Evolutionary conservation across 1,140 invertebrate genomes (phyloP), one percentile per base, ranked within the genome.

Genomic region (Nomia melanderi): DNA sequence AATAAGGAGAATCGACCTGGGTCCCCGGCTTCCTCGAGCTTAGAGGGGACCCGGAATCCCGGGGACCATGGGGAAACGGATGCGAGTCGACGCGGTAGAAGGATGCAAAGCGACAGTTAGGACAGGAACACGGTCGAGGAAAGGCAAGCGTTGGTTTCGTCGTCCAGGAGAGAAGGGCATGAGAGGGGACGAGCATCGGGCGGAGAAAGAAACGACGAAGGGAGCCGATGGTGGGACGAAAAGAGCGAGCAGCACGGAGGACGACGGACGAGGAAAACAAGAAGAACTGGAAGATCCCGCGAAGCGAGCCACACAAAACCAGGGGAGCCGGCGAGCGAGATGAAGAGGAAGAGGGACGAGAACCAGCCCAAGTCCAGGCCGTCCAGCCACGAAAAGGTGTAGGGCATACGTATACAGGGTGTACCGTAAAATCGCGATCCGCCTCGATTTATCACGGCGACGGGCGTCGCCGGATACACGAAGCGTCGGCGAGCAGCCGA

Each of bases 221-320:
- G 41, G 17, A 31, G 64, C 41, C 41, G 41, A n/a, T 44, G 41
- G 41, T 70, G 50, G 47, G 54, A 76, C 20, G 29, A 23, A 75
- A 63, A 66, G 65, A 65, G 53, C 33, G 29, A 64, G 23, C 53
- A 64, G 23, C 53, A 23, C 41, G 57, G 63, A n/a, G 54, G 31
- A 53, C 59, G 59, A 17, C 8, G 36, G 41, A 56, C 63, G 14
- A 54, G 56, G 70, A 64, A 76, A 85, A 81, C 69, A 85, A 85
- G 72, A 84, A 83, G 69, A 71, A 74, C 33, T 59, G 36, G 65
- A 78, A 64, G 31, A 50, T 81, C 62, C 70, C 60, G 79, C 66
- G 64, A 85, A 78, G 59, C 79, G 59, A 81, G 72, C 60, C 73
- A 71, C 80, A 79, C 79, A 86, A 86, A 86, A 82, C 78, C 65